Percentiles rank a stretch among this genome's conserved stretches.
Conservation (phyloP, 2,113 vertebrate genomes). For the Trochalopteron elliotii region DNA sequence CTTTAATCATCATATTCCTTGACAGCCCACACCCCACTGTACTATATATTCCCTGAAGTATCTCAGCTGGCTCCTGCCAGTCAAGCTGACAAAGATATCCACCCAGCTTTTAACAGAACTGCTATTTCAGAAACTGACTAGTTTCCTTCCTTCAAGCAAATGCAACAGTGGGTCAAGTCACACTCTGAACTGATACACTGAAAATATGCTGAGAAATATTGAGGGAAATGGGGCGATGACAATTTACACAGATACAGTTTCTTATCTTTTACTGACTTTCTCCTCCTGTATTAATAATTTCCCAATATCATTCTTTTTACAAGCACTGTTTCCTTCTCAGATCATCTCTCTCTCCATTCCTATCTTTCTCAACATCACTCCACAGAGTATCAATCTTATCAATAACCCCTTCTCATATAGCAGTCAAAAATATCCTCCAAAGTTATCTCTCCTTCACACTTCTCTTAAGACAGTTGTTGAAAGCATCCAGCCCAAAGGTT, state of each 20-base stretch:
- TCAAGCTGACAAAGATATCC: not conserved
- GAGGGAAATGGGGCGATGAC: not conserved
- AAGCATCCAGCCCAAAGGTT: not conserved
- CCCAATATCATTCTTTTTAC: not conserved
- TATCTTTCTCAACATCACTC: not conserved
- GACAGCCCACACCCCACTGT: not conserved
- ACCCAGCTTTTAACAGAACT: not conserved
- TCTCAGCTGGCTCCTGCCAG: not conserved
- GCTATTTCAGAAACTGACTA: not conserved
- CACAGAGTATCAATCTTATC: not conserved
- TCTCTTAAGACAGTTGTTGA: not conserved
- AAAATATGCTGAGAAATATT: not conserved
- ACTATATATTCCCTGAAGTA: not conserved
- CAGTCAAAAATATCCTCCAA: not conserved
- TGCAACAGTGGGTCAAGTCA: not conserved
- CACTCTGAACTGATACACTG: not conserved
- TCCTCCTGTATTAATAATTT: not conserved
- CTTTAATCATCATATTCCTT: not conserved
- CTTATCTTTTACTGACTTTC: not conserved
- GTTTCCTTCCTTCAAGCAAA: not conserved
- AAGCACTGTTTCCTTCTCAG: not conserved
- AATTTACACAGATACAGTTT: not conserved
- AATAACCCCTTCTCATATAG: not conserved
- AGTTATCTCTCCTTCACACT: not conserved
- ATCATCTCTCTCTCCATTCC: not conserved